Base-by-base conservation (phyloP, 2,797 vertebrate species). In the Lemur catta region DNA sequence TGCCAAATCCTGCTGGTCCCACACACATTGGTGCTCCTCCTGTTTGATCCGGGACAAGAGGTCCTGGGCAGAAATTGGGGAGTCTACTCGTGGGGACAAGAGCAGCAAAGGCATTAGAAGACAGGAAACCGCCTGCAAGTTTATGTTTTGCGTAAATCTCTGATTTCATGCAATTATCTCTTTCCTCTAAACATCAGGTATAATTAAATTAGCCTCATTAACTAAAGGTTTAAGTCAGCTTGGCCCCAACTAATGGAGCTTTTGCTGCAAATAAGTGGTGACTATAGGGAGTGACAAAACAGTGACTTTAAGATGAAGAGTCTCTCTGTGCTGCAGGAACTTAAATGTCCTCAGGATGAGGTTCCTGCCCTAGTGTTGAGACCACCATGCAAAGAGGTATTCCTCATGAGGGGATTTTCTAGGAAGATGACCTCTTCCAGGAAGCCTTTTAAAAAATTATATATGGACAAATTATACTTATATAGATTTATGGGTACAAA, bases 31-130 rank as follows among this genome's bases (percentile, higher is more conserved):
- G 75, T 95, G 93, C 7, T 98, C 98, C 17, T 98, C 98, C 0
- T 98, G 98, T 89, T 98, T 98, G 80, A 97, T 96, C 97, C 98
- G 98, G 0, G 98, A 98, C 81, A 96, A 89, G 59, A 98, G 98
- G 7, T 98, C 98, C 0, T 98, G 98, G 89, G 98, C 98, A 1
- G 98, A 98, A 43, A 98, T 97, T 4, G 98, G 98, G 13, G 98
- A 98, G 41, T 98, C 98, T 99, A 95, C 0, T 14, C 0, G 1
- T 2, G n/a, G 91, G 76, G 74, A 76, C 24, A 94, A 2, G 85
- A 38, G 24, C 38, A 65, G 80, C 72, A 55, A 46, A 1, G 6
- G 74, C 0, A 4, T 46, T 35, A 75, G 84, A 79, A 46, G 67
- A 76, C 8, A 5, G 0, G 0, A 18, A 50, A 38, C 2, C 4